phyloP scores from a whole-genome alignment of 2,888 invertebrate genomes.

The Sylvicola fuscatus region DNA sequence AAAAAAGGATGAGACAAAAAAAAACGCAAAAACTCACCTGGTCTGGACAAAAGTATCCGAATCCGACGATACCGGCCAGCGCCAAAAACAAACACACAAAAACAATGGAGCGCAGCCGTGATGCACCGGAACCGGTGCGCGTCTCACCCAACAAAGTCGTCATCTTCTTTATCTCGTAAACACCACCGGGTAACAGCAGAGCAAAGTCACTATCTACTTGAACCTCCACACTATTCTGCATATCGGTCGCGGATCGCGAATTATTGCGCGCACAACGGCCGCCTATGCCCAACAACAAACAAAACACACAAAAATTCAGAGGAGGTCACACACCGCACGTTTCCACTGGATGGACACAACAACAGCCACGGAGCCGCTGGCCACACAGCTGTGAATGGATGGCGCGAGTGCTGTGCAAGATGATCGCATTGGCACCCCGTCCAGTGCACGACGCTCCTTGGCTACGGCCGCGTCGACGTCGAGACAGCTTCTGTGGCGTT shows the following conservation, averaged over 20 bases:
- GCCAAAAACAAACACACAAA: slow-evolving; percentile 64
- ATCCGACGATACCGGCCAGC: slow-evolving; percentile 68
- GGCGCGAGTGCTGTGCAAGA: no score
- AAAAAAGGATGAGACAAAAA: no score
- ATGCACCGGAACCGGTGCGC: slow-evolving; percentile 23
- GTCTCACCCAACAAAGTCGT: slow-evolving; percentile 30
- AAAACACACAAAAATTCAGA: no score
- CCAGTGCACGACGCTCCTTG: no score
- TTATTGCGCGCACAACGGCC: background rate
- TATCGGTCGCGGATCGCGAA: slow-evolving; percentile 15
- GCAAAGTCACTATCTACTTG: slow-evolving; percentile 71
- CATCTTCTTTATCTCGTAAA: slow-evolving; percentile 68
- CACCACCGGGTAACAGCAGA: slow-evolving; percentile 53
- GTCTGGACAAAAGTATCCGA: slow-evolving; percentile 79
- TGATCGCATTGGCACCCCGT: no score
- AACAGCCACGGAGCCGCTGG: no score
- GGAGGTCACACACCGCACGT: no score
- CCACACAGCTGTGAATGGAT: no score
- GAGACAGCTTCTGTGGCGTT: no score
- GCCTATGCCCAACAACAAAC: no score
- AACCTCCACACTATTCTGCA: slow-evolving; percentile 60
- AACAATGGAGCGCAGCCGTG: slow-evolving; percentile 58
- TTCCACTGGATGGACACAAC: no score
- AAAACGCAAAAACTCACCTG: slow-evolving; percentile 54
- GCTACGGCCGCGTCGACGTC: no score